Evolutionary conservation across 2,113 vertebrate genomes (phyloP).

Genomic region (Gasterosteus aculeatus): DNA sequence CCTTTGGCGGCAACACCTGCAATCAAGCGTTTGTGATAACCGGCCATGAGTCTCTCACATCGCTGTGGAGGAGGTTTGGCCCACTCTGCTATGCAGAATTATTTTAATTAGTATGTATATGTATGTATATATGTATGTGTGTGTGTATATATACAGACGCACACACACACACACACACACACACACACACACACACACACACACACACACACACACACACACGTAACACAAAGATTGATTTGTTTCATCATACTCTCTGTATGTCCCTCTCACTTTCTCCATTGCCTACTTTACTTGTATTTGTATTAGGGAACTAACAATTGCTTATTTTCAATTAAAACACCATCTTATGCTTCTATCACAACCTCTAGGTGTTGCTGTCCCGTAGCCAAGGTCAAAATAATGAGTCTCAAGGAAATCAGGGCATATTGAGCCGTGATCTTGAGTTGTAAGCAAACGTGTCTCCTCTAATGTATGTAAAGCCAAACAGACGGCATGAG

Average conservation of each 20-base stretch:
- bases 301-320: not conserved
- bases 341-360: not conserved
- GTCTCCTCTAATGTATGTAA: slow-evolving; percentile 13
- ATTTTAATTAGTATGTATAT: no score
- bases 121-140: no score
- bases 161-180: no score
- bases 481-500: slow-evolving; percentile 40
- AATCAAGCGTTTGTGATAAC: no score
- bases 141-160: no score
- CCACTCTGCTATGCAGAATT: no score
- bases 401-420: not conserved
- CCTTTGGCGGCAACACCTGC: no score
- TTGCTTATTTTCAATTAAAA: not conserved
- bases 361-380: not conserved
- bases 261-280: not conserved
- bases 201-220: no score
- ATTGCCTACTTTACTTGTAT: not conserved
- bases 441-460: slow-evolving; percentile 34
- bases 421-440: not conserved
- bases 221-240: not conserved
- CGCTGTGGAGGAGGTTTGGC: no score
- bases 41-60: no score
- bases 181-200: slow-evolving; percentile 8
- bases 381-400: fast-evolving
- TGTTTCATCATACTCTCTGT: slow-evolving; percentile 4